Evolutionary conservation across 2,888 invertebrate species (phyloP), one percentile per base, ranked within the genome.

Genomic region (Lithophane semibrunnea): DNA sequence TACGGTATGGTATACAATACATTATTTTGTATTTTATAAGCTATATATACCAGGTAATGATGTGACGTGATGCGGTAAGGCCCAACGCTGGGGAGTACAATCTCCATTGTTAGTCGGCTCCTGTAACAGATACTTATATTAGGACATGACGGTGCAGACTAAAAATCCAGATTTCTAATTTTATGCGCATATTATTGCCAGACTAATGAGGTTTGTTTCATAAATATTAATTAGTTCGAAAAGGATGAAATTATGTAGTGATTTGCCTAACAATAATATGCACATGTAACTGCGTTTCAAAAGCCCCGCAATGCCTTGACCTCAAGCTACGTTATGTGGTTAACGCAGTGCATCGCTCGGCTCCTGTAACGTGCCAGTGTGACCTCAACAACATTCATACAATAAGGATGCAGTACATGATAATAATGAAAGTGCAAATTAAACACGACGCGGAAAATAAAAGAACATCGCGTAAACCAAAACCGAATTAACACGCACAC

Each of bases 21-120:
- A 47, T 37, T 37, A 21, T 52, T 47, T 29, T 52, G 16, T 37
- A 65, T 12, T 52, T 52, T 54, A 29, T 9, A 56, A 18, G 52
- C 9, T 60, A 61, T 67, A 61, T 67, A 88, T 94, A 97, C 97
- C 97, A 86, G 97, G 97, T 82, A 97, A 92, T 18, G 97, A 97
- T 63, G 97, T 97, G 80, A 97, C 97, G 91, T 97, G 97, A 82
- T 97, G 97, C 88, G 97, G 97, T 82, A 97, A 90, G 58, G 96
- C 95, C 97, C 97, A 97, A 78, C 97, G 96, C 84, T 96, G 96
- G 64, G 96, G 94, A 61, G 94, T 91, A 88, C 95, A 93, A 83
- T 96, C 96, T 78, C 92, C 93, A 88, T 90, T 92, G 86, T 83
- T 88, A 68, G 87, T 87, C 79, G 90, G 86, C 87, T 96, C 96